Evolutionary conservation across 2,888 invertebrate genomes (phyloP), one percentile per base, ranked within the genome.

Genomic region (Pherbina coryleti): DNA sequence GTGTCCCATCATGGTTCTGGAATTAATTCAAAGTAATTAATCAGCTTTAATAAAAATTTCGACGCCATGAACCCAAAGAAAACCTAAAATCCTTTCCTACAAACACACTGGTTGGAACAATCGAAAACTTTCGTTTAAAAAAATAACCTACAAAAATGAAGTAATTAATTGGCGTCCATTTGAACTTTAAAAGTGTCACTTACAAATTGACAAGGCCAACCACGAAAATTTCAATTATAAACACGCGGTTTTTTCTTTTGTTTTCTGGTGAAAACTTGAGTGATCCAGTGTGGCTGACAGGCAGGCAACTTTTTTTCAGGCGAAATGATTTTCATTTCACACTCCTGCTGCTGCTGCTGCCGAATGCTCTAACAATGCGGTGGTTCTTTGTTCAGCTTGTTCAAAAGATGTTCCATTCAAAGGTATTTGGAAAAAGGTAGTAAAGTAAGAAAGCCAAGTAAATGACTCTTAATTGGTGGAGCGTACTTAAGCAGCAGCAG

Each of bases 191-290:
- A 72, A n/a, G 22, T 51, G 64, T 25, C 31, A 64, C 28, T 74
- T 44, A 74, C 62, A 64, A 74, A 64, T 66, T 76, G 69, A 69
- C 69, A 60, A 76, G 76, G 60, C 34, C 60, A 69, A 76, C 76
- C 69, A 37, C 69, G 44, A 76, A 69, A 69, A 37, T 76, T 76
- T 60, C 51, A 69, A 69, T 76, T 69, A 69, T 7, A 31, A 31
- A 37, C 71, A 19, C 71, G 71, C 70, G 70, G 53, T 70, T 44
- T 25, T n/a, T 51, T 8, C 19, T 5, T 28, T 60, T 60, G 25
- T 28, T 25, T 60, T 60, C 5, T 60, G 28, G 25, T 25, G 14
- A 25, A 60, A 25, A 28, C 28, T 60, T 60, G 28, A 60, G 60
- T 28, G 25, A 22, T 17, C 28, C 25, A 11, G 28, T 28, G 25